Conservation (phyloP, 2,888 invertebrate species). For the Scrobipalpa atriplicella region DNA sequence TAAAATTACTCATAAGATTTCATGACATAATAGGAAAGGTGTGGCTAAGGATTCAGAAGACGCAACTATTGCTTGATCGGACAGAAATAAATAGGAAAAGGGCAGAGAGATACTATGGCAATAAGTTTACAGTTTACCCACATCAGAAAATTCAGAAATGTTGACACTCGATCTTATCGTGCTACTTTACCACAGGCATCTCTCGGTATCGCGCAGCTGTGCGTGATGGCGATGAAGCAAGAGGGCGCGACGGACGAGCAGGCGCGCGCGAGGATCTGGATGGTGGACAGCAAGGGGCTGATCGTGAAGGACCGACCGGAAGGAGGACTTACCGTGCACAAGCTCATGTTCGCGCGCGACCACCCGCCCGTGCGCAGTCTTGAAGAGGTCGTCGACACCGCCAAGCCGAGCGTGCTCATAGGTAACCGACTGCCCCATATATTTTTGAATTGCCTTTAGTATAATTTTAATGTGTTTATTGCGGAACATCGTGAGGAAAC, state of each 20-base stretch:
- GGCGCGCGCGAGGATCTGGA: slow-evolving; percentile 93
- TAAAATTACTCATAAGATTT: too few species aligned
- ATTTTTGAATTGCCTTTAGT: too few species aligned
- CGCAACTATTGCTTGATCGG: too few species aligned
- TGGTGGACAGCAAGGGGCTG: slow-evolving; percentile 98
- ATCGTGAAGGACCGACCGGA: slow-evolving; percentile 92
- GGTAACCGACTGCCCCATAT: slow-evolving; percentile 74
- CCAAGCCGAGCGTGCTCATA: slow-evolving; percentile 95
- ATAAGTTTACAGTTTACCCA: too few species aligned
- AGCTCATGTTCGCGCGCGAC: slow-evolving; percentile 91
- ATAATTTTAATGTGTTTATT: too few species aligned
- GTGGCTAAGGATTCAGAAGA: too few species aligned
- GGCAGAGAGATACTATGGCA: too few species aligned
- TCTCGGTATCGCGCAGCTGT: slow-evolving; percentile 95
- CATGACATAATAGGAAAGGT: too few species aligned
- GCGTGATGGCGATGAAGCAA: slow-evolving; percentile 95
- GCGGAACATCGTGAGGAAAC: too few species aligned
- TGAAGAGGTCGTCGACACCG: slow-evolving; percentile 88
- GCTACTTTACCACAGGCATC: slow-evolving; percentile 85
- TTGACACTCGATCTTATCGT: not conserved
- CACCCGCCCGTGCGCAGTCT: slow-evolving; percentile 90
- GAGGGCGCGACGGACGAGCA: slow-evolving; percentile 90
- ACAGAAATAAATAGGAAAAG: too few species aligned
- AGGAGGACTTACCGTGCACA: slow-evolving; percentile 91
- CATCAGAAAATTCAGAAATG: not conserved